Conservation (phyloP, 2,888 invertebrate species). For the Yponomeuta plumbellus region DNA sequence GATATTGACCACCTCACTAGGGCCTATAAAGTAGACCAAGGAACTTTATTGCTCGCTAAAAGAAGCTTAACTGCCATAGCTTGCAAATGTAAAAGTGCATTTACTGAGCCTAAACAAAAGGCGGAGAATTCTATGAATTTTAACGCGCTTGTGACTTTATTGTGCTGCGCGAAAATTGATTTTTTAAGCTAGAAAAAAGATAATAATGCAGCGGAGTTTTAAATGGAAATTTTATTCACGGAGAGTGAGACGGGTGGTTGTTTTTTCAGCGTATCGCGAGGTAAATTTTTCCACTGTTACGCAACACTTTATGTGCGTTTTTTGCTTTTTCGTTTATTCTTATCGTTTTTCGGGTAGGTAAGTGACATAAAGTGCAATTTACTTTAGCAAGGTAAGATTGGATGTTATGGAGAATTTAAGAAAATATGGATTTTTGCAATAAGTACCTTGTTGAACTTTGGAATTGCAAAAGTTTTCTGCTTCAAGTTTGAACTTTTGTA, state of each 20-base stretch:
- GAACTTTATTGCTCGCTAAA: constrained; percentile 32
- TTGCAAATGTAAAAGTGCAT: constrained; percentile 27
- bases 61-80: constrained; percentile 35
- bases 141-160: constrained; percentile 31
- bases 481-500: too few species aligned
- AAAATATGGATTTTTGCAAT: not conserved
- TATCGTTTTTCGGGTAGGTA: not conserved
- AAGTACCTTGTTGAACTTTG: not conserved
- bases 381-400: not conserved
- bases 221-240: constrained; percentile 73
- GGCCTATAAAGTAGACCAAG: constrained; percentile 69
- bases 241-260: constrained; percentile 56
- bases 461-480: not conserved
- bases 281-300: constrained; percentile 58
- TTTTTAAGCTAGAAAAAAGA: constrained; percentile 72
- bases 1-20: constrained; percentile 47
- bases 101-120: constrained; percentile 30
- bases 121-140: constrained; percentile 24
- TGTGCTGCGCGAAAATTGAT: constrained; percentile 39
- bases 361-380: not conserved
- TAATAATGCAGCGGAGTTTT: constrained; percentile 67
- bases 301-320: constrained; percentile 27
- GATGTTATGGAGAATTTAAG: not conserved
- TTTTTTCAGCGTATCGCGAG: constrained; percentile 45
- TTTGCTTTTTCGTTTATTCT: constrained; percentile 11